Percentiles rank a stretch among this genome's conserved stretches.
These are phyloP conservation scores for Pyrocephalus nanus DNA, from an alignment of 2,797 vertebrate species.

Conservation along the genomic window DNA sequence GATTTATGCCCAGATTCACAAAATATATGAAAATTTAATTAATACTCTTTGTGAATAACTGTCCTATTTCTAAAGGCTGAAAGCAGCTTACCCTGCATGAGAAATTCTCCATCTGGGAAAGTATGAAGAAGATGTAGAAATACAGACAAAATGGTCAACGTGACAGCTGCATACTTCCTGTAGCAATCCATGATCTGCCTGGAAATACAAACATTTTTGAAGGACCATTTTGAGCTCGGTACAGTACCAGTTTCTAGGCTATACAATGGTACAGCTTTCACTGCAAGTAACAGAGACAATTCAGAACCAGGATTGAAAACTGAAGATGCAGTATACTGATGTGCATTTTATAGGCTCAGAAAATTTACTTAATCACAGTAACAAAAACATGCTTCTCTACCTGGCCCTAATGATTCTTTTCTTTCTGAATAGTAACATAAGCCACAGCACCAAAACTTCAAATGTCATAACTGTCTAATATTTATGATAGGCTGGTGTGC, in stretches of 20 bases:
- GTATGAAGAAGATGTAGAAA: slow-evolving; percentile 86
- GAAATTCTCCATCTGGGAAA: slow-evolving; percentile 83
- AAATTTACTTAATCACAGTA: not conserved
- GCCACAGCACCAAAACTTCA: not conserved
- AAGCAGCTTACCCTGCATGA: slow-evolving; percentile 79
- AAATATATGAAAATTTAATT: not conserved
- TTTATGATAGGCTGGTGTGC: not conserved
- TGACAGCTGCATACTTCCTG: slow-evolving; percentile 81
- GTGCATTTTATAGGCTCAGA: not conserved
- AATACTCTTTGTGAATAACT: not conserved
- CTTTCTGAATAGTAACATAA: not conserved
- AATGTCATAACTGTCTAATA: not conserved
- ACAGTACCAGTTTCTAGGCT: not conserved
- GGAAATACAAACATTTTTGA: slow-evolving; percentile 52
- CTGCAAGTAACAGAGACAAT: not conserved
- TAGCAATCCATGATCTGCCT: slow-evolving; percentile 78
- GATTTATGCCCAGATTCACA: slow-evolving; percentile 16
- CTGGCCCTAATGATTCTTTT: not conserved
- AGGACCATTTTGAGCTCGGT: not conserved
- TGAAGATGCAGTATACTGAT: not conserved
- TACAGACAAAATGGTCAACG: slow-evolving; percentile 81
- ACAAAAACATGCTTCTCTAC: not conserved
- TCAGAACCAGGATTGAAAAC: not conserved
- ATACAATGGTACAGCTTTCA: not conserved
- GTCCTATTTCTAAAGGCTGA: not conserved